These are phyloP conservation scores for Centropristis striata DNA, from an alignment of 2,113 vertebrate genomes.

Conservation along the genomic window DNA sequence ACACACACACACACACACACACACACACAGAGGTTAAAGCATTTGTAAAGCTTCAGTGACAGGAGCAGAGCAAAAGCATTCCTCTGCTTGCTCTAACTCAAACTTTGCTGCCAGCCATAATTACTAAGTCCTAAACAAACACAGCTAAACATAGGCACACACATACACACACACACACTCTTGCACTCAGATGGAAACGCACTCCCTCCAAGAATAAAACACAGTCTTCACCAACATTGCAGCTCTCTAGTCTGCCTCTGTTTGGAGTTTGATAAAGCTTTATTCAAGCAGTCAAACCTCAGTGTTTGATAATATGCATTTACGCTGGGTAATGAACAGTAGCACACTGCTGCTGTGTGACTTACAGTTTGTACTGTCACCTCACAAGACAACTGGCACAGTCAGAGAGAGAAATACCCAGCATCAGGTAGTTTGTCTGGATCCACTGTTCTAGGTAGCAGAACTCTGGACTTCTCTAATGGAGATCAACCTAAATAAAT, in stretches of 20 bases:
- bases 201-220: slow-evolving; percentile 35
- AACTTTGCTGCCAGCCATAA: slow-evolving; percentile 64
- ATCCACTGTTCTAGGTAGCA: background rate
- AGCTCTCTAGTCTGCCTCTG: background rate
- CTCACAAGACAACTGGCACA: background rate
- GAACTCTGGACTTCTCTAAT: background rate
- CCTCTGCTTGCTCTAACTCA: slow-evolving; percentile 50
- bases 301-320: background rate
- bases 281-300: background rate
- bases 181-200: slow-evolving; percentile 35
- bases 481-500: background rate
- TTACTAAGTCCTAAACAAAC: slow-evolving; percentile 71
- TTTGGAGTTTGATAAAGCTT: slow-evolving; percentile 12
- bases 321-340: background rate
- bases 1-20: background rate
- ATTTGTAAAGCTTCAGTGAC: slow-evolving; percentile 38
- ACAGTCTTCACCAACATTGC: background rate
- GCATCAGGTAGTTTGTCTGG: background rate
- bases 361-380: background rate
- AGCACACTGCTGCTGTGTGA: background rate
- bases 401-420: background rate
- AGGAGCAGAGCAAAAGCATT: slow-evolving; percentile 60
- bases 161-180: slow-evolving; percentile 37
- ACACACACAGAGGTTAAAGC: background rate
- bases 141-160: slow-evolving; percentile 68